Percentiles rank a stretch among this genome's conserved stretches.
These are phyloP conservation scores for Stichopus horrens DNA, from an alignment of 53 echinoderm and acorn worm species.

Conservation along the genomic window DNA sequence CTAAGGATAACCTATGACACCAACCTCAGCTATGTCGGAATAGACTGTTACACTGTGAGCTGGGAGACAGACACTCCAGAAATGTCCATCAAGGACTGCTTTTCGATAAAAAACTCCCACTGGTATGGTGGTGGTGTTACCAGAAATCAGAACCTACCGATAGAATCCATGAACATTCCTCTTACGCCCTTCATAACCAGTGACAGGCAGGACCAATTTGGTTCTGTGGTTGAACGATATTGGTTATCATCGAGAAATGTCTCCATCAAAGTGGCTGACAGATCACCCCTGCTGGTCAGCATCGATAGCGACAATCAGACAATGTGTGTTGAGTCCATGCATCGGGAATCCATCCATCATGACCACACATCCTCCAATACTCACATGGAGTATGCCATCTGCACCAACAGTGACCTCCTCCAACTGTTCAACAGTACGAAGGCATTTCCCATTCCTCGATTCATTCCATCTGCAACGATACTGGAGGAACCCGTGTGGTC, in stretches of 20 bases:
- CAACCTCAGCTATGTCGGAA: constrained; percentile 35
- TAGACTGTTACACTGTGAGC: constrained; percentile 78
- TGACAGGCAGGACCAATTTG: constrained; percentile 63
- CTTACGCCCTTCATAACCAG: constrained; percentile 68
- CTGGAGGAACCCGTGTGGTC: constrained; percentile 19
- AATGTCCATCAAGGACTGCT: constrained; percentile 72
- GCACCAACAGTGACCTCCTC: constrained; percentile 61
- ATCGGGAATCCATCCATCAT: constrained; percentile 52
- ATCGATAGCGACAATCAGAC: constrained; percentile 61
- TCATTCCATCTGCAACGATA: constrained; percentile 18
- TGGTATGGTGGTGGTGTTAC: constrained; percentile 90
- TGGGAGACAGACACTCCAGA: constrained; percentile 71
- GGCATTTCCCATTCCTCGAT: constrained; percentile 28
- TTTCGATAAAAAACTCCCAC: constrained; percentile 70
- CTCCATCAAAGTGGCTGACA: constrained; percentile 65
- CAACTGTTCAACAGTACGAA: constrained; percentile 59
- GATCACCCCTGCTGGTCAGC: constrained; percentile 70
- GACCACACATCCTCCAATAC: constrained; percentile 56
- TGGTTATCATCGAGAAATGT: constrained; percentile 85
- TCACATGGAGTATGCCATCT: constrained; percentile 75
- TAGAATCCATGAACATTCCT: constrained; percentile 66
- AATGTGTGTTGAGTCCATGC: constrained; percentile 71
- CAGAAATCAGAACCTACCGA: constrained; percentile 75
- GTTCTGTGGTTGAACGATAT: constrained; percentile 83
- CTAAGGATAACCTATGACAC: constrained; percentile 58